Base-by-base conservation (phyloP, 2,113 vertebrate species). In the Cacatua alba region DNA sequence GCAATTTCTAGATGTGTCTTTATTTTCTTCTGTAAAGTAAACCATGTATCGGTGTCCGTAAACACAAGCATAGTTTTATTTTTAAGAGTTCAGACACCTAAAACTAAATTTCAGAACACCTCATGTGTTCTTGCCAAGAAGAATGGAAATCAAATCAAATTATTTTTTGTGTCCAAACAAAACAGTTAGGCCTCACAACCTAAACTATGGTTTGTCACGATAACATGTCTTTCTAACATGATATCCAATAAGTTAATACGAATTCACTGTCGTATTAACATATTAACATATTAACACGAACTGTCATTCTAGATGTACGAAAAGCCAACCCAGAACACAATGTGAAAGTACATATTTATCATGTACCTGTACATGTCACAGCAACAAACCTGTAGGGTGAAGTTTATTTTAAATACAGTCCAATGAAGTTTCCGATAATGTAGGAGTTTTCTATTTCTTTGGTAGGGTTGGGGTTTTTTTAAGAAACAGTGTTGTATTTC, bases 191-290 rank as follows among this genome's bases (percentile, higher is more conserved):
- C 13, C 11, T 64, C 46, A 80, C 33, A 88, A 68, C 15, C 18
- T 24, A 89, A 81, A 89, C 28, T 52, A 63, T 0, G 10, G 28
- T 39, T 81, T 31, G 57, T 25, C 49, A n/a, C 1, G 2, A 14
- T 20, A 90, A 48, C 5, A 25, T 0, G 0, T 26, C 23, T 71
- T 78, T 48, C 41, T 60, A 78, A 24, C 6, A 57, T 17, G 16
- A 11, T 20, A 79, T 6, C 5, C 18, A 53, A 1, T 17, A 68
- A 41, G 21, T 33, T 17, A 76, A 13, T 10, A 62, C 0, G 13
- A 44, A 17, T 41, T 49, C 4, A 14, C 11, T 79, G 55, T 89
- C 43, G 4, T 57, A 57, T 9, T n/a, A 57, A 57, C 7, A 3
- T 57, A 57, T 13, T 29, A 57, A 44, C 37, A 43, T 57, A 57